A percentile compares a stretch with the other conserved stretches of the same genome.
Evolutionary conservation across 2,113 vertebrate genomes (phyloP).

Genomic region (Tringa solitaria): DNA sequence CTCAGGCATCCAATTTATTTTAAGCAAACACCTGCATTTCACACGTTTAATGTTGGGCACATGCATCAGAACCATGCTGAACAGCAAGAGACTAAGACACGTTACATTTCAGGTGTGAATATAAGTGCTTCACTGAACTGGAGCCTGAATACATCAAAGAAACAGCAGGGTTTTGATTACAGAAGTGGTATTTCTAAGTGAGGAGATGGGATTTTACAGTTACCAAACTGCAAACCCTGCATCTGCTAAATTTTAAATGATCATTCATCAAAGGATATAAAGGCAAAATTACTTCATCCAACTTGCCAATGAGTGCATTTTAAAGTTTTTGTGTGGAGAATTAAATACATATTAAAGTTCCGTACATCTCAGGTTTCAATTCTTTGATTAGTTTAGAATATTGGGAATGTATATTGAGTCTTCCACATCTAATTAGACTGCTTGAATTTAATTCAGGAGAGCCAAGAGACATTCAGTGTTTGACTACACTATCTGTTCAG

Average conservation of each 20-base stretch:
- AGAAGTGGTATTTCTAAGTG: background rate
- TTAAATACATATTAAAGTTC: background rate
- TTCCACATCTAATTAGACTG: background rate
- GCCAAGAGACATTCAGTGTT: background rate
- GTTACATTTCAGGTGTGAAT: background rate
- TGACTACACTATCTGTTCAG: background rate
- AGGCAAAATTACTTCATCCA: background rate
- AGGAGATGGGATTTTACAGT: background rate
- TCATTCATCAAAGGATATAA: background rate
- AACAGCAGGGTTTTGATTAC: background rate
- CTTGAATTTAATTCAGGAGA: background rate
- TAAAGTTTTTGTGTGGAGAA: background rate
- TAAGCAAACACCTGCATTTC: background rate
- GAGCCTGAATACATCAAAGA: background rate
- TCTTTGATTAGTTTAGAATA: background rate
- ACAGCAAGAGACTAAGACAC: background rate
- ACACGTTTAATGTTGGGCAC: background rate
- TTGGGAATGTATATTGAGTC: background rate
- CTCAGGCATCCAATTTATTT: background rate
- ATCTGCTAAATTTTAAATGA: background rate
- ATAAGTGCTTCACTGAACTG: background rate
- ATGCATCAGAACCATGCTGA: background rate
- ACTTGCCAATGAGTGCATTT: background rate
- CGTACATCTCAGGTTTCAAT: background rate
- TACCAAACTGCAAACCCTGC: background rate